Conservation (phyloP, 2,797 vertebrate species). For the Amblyopsis hoosieri region DNA sequence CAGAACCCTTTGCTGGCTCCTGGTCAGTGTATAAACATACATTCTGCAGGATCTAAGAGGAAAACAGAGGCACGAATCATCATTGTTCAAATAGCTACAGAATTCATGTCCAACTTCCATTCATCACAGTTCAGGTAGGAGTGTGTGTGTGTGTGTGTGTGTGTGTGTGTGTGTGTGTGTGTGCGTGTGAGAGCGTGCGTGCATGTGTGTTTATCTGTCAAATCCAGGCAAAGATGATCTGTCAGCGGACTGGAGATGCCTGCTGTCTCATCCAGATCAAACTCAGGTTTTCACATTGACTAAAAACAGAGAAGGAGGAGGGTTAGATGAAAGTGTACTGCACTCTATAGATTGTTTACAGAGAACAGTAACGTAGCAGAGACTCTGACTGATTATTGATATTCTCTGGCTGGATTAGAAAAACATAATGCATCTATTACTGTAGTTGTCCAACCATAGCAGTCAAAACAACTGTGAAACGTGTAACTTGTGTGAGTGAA, state of each 20-base stretch:
- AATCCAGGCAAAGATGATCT: conserved; percentile 64
- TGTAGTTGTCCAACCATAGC: no score
- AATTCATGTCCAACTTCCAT: no score
- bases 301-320: conserved; percentile 69
- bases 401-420: no score
- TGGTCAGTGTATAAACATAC: no score
- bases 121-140: background rate
- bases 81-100: no score
- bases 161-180: conserved; percentile 10
- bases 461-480: no score
- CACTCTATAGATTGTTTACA: conserved; percentile 46
- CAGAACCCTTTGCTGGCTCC: no score
- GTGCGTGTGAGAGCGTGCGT: background rate
- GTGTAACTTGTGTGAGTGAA: no score
- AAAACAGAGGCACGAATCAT: no score
- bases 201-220: conserved; percentile 56
- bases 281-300: conserved; percentile 82
- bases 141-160: conserved; percentile 14
- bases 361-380: conserved; percentile 49
- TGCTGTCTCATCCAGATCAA: conserved; percentile 61
- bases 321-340: conserved; percentile 61
- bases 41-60: no score
- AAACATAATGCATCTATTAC: no score
- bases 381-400: no score
- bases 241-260: conserved; percentile 7